Base-by-base conservation (phyloP, 1,140 invertebrate species). In the Araneus ventricosus region DNA sequence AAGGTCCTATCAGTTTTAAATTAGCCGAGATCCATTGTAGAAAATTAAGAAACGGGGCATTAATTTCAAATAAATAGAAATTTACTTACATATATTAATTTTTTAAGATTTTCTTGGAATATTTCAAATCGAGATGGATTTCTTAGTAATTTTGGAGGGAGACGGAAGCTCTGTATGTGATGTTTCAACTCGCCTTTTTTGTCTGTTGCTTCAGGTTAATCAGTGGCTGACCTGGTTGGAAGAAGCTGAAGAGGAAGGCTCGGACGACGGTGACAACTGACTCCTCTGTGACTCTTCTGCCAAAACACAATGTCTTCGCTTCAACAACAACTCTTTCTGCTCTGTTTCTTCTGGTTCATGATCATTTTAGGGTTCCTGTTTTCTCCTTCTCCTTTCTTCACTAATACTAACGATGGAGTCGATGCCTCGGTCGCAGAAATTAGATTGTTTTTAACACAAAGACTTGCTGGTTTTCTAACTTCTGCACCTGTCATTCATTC, bases 161-260 rank as follows among this genome's bases (percentile, higher is more conserved):
- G n/a, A n/a, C n/a, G n/a, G n/a, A n/a, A n/a, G n/a, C n/a, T n/a
- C n/a, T n/a, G n/a, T n/a, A n/a, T n/a, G n/a, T n/a, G n/a, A n/a
- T 67, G 1, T 52, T 14, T 52, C 6, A 10, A 10, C 63, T 67
- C 8, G n/a, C n/a, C n/a, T n/a, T 27, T 24, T n/a, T 37, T 2
- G 7, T 94, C 94, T 94, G 95, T 90, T 94, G 95, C 1, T 96
- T 24, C 94, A 98, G 97, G 97, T 99, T 90, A 99, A 99, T 95
- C 97, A 97, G 95, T 99, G 99, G 99, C 96, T 99, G 94, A 99
- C 97, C 82, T 99, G 98, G 98, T 96, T 99, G 94, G 98, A 99
- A 96, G 97, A 99, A 96, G 98, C 98, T 70, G 98, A 99, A 95
- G 98, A 99, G 94, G 97, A 98, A 95, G 98, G 97, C 70, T 98